A percentile compares a stretch with the other conserved stretches of the same genome.
Evolutionary conservation across 2,113 vertebrate species (phyloP).

Genomic region (Chionis minor): DNA sequence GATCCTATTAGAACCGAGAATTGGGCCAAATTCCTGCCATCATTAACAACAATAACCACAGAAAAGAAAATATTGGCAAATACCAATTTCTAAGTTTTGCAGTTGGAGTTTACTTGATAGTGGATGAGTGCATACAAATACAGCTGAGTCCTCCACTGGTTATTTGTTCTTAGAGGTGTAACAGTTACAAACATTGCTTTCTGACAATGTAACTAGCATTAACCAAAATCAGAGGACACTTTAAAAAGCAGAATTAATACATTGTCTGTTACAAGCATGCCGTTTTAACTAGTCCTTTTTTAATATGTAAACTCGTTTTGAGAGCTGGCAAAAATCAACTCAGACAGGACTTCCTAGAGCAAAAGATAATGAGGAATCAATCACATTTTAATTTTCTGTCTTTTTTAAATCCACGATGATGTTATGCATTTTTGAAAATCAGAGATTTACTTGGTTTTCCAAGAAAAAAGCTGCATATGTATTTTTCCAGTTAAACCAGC

Average conservation of each 20-base stretch:
- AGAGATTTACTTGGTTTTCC: neutral
- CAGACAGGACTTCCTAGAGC: neutral
- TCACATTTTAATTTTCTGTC: neutral
- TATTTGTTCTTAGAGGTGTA: neutral
- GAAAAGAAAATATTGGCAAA: neutral
- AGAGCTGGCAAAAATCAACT: neutral
- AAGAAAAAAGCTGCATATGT: neutral
- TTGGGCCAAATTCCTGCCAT: neutral
- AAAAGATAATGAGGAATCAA: neutral
- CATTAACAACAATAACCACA: neutral
- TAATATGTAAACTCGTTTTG: neutral
- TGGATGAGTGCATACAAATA: neutral
- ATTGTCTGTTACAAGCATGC: neutral
- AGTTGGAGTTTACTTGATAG: neutral
- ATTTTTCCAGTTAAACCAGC: neutral
- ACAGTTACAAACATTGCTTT: neutral
- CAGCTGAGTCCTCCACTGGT: neutral
- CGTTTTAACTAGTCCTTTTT: neutral
- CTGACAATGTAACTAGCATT: neutral
- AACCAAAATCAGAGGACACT: neutral
- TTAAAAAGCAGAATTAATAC: neutral
- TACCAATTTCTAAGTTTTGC: neutral
- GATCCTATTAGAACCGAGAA: neutral
- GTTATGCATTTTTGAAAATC: neutral
- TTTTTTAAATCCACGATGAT: neutral